These are phyloP conservation scores for Anolis carolinensis DNA, from an alignment of 2,113 vertebrate species.

Conservation along the genomic window DNA sequence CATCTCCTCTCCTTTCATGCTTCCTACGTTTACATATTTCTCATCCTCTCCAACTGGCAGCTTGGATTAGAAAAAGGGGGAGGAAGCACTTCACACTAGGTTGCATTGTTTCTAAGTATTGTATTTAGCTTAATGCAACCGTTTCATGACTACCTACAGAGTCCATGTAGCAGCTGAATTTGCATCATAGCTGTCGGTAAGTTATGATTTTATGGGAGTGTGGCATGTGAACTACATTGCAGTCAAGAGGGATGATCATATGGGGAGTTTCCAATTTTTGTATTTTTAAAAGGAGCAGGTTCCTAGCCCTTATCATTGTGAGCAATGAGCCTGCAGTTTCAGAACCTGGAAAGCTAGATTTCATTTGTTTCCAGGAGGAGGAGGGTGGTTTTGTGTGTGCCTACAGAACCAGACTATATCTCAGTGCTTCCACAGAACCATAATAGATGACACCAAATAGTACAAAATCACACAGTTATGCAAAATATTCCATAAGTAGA, in stretches of 20 bases:
- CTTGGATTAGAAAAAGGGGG: not conserved
- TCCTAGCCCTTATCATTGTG: not conserved
- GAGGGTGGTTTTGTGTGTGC: not conserved
- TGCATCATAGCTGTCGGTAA: not conserved
- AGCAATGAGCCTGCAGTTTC: not conserved
- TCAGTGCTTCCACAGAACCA: not conserved
- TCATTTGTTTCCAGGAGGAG: not conserved
- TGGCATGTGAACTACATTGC: not conserved
- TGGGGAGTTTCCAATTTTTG: not conserved
- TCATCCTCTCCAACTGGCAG: conserved; percentile 19
- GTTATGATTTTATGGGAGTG: not conserved
- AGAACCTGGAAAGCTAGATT: not conserved
- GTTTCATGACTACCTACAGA: not conserved
- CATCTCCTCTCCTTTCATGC: conserved; percentile 21
- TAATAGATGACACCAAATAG: not conserved
- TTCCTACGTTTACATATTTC: conserved; percentile 15
- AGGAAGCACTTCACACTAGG: not conserved
- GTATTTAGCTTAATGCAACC: not conserved
- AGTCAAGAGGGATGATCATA: not conserved
- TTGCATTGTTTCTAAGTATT: conserved; percentile 4
- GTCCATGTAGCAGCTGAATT: not conserved
- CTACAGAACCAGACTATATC: not conserved
- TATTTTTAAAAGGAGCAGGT: not conserved
- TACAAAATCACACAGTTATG: not conserved
- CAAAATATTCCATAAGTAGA: not conserved